Percentiles rank a stretch among this genome's conserved stretches.
phyloP scores from a whole-genome alignment of 2,113 vertebrate genomes.

The Misgurnus mizolepis region DNA sequence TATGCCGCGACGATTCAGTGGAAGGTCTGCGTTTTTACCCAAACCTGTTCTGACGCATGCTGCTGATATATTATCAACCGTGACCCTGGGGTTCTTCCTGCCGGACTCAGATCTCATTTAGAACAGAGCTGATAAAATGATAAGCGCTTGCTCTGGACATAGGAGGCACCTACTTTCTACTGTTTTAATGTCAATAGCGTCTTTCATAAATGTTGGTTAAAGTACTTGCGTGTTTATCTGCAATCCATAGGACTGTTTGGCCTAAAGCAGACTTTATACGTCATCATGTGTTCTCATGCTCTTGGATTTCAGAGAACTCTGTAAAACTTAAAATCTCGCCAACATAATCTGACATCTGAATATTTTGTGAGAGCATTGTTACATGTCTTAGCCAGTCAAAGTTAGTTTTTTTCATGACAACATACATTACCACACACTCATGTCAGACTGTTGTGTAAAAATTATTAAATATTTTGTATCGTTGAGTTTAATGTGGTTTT shows the following conservation, averaged over 20 bases:
- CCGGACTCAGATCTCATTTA: neutral
- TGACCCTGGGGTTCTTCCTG: neutral
- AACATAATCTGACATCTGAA: too few species aligned
- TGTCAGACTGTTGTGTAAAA: constrained; percentile 1
- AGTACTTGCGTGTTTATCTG: neutral
- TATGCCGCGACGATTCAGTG: constrained; percentile 96
- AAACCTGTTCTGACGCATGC: constrained; percentile 84
- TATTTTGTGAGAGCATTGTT: too few species aligned
- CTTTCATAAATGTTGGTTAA: constrained; percentile 14
- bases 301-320: neutral
- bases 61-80: neutral
- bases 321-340: too few species aligned
- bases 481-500: neutral
- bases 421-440: neutral
- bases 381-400: too few species aligned
- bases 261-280: neutral
- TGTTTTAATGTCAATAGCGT: constrained; percentile 28
- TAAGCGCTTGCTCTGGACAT: constrained; percentile 1
- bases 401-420: neutral
- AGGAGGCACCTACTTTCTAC: neutral
- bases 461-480: neutral
- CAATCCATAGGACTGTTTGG: neutral
- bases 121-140: constrained; percentile 18
- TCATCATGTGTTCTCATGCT: neutral
- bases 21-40: constrained; percentile 97